These are phyloP conservation scores for Sebastes schlegelii DNA, from an alignment of 2,113 vertebrate species.

Conservation along the genomic window DNA sequence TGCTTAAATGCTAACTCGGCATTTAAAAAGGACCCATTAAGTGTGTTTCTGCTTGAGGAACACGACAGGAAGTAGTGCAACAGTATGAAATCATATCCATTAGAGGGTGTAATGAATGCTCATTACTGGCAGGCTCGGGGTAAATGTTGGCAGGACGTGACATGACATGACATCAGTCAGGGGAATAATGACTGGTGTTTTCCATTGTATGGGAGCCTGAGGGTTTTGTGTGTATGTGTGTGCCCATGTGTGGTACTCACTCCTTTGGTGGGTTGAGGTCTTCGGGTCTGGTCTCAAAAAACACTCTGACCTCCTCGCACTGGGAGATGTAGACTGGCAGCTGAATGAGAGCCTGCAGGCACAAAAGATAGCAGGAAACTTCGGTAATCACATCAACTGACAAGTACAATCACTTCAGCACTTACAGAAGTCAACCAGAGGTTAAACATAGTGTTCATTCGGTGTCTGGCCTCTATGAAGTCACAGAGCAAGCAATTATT, in stretches of 20 bases:
- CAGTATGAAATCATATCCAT: constrained; percentile 60
- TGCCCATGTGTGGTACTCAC: constrained; percentile 77
- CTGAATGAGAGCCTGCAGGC: constrained; percentile 93
- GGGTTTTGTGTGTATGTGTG: constrained; percentile 5
- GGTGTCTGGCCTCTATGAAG: background rate
- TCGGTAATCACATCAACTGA: constrained; percentile 2
- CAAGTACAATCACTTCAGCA: constrained; percentile 8
- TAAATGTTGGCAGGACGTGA: constrained; percentile 21
- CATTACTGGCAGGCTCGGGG: constrained; percentile 37
- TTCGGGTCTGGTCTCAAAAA: constrained; percentile 97
- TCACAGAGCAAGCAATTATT: background rate
- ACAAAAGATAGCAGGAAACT: constrained; percentile 27
- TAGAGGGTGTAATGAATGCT: constrained; percentile 53
- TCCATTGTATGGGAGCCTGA: background rate
- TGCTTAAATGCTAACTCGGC: constrained; percentile 59
- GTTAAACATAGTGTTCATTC: background rate
- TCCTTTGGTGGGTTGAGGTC: constrained; percentile 96
- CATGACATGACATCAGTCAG: constrained; percentile 37
- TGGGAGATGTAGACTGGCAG: constrained; percentile 98
- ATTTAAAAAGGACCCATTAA: constrained; percentile 27
- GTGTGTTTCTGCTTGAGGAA: constrained; percentile 37
- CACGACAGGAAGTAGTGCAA: constrained; percentile 38
- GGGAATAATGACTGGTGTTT: constrained; percentile 27
- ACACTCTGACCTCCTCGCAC: constrained; percentile 96
- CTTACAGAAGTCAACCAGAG: background rate